Percentiles rank a stretch among this genome's conserved stretches.
Evolutionary conservation across 2,113 vertebrate species (phyloP).

Genomic region (Sitta europaea): DNA sequence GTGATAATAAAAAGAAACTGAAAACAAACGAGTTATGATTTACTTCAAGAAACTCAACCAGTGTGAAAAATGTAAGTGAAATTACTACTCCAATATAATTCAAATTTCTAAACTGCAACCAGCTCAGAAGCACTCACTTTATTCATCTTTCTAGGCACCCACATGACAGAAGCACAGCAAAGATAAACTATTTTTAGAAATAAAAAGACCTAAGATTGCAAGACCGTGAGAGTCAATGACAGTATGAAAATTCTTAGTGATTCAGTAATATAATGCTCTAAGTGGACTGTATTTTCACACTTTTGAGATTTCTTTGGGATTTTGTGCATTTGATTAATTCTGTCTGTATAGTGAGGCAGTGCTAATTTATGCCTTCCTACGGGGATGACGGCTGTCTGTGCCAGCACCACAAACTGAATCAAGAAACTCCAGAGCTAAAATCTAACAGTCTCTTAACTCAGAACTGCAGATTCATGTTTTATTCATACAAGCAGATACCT

Average conservation of each 20-base stretch:
- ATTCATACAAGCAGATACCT: conserved; percentile 32
- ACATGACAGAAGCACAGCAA: not conserved
- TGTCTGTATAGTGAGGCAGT: conserved; percentile 7
- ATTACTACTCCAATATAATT: not conserved
- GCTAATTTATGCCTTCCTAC: conserved; percentile 43
- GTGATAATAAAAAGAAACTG: not conserved
- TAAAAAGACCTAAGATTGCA: not conserved
- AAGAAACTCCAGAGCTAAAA: conserved; percentile 14
- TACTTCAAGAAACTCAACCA: not conserved
- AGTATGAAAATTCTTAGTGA: not conserved
- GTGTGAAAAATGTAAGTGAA: not conserved
- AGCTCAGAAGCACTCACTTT: not conserved
- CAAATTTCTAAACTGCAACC: not conserved
- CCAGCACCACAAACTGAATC: conserved; percentile 12
- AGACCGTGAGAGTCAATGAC: not conserved
- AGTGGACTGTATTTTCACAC: not conserved
- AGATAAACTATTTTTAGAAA: not conserved
- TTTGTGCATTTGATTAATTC: conserved; percentile 13
- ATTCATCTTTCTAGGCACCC: not conserved
- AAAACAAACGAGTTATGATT: not conserved
- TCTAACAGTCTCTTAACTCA: conserved; percentile 32
- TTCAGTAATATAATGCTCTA: not conserved
- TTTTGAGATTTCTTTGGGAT: not conserved
- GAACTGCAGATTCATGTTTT: conserved; percentile 8
- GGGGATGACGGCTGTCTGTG: not conserved